Conservation (phyloP, 2,797 vertebrate species). For the Chaetophractus vellerosus region DNA sequence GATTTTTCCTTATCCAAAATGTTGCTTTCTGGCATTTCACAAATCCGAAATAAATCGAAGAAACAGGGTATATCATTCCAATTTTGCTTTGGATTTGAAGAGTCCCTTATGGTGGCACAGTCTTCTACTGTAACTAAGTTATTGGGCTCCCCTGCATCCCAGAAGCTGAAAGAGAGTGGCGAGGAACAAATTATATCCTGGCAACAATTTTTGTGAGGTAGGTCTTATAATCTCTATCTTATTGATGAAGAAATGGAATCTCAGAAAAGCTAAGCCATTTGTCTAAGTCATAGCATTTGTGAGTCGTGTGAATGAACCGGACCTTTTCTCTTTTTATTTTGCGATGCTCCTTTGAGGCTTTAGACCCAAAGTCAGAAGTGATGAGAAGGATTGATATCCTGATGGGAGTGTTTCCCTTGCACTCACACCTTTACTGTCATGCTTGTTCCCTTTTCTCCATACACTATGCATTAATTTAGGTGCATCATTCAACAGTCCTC, state of each 20-base stretch:
- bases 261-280: background rate
- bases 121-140: conserved; percentile 71
- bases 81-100: conserved; percentile 70
- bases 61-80: conserved; percentile 84
- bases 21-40: conserved; percentile 75
- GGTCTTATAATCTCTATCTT: background rate
- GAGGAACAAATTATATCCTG: background rate
- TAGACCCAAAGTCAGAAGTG: background rate
- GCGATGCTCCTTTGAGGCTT: background rate
- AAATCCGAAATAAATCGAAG: conserved; percentile 63
- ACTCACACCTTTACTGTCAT: background rate
- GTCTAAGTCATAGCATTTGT: background rate
- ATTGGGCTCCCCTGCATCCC: conserved; percentile 83
- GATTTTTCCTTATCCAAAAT: background rate
- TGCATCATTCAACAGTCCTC: background rate
- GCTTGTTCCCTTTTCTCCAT: background rate
- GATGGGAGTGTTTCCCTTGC: background rate
- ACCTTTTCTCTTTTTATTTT: background rate
- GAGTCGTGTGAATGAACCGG: background rate
- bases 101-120: conserved; percentile 80
- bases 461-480: background rate
- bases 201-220: background rate
- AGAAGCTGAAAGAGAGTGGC: conserved; percentile 76
- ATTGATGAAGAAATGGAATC: background rate
- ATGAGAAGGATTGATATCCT: background rate